Base-by-base conservation (phyloP, 2,888 invertebrate genomes). In the Caenorhabditis sp. region DNA sequence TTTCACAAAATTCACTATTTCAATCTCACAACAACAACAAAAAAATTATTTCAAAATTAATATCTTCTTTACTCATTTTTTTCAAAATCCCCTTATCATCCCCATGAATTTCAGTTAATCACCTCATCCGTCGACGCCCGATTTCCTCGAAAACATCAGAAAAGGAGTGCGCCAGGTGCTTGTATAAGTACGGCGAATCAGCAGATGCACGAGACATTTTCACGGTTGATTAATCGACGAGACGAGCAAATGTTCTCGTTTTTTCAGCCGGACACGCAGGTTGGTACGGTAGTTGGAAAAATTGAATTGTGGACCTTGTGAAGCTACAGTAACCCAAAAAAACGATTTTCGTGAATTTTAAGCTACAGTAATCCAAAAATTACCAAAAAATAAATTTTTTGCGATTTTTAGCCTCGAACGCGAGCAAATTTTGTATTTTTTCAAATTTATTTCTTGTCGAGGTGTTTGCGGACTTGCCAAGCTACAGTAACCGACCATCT, bases 161-260 rank as follows among this genome's bases (percentile, higher is more conserved):
- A 78, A 20, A 22, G 78, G 20, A 77, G 69, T 35, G n/a, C 35
- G 2, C 11, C 68, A 0, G 69, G 50, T 15, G 28, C 56, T 13
- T 78, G 78, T 58, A 26, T 44, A 1, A 58, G 70, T 18, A 65
- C 78, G 13, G 79, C 79, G 18, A 72, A 61, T 47, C 55, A 55
- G n/a, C 65, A 79, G 55, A 79, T 79, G 71, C 79, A 79, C 32
- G 79, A 71, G 22, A 26, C 72, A 9, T 79, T 79, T 44, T 67
- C 71, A 6, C 35, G 71, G 24, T 11, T 79, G 11, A 67, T 79
- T 15, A 71, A 79, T 40, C 51, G 79, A 15, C 22, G 55, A 11
- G 79, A 79, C 26, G 79, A 79, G 50, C 37, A 71, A 1, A 71
- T 72, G 71, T 79, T 79, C 61, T 47, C 67, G 9, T 72, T 72